Evolutionary conservation across 2,888 invertebrate genomes (phyloP).

Genomic region (Drosophila peninsularis): DNA sequence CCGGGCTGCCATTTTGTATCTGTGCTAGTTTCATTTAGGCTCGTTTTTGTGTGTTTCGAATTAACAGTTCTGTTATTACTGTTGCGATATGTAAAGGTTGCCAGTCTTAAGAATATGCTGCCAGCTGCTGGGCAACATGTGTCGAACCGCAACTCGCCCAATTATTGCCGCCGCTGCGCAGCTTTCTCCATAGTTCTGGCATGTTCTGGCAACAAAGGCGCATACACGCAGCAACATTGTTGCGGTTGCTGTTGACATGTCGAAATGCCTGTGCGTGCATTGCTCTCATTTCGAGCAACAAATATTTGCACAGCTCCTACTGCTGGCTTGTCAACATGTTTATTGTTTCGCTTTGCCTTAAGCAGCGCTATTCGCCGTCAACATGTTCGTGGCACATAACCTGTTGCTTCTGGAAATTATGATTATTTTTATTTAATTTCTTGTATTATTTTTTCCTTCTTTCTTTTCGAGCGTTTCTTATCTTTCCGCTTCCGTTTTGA

Average conservation of each 20-base stretch:
- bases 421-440: conserved; percentile 20
- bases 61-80: conserved; percentile 42
- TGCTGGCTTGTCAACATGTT: conserved; percentile 36
- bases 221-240: conserved; percentile 65
- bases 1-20: conserved; percentile 60
- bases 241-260: conserved; percentile 62
- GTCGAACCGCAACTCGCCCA: conserved; percentile 29
- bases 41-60: background rate
- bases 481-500: conserved; percentile 43
- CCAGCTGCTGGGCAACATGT: conserved; percentile 13
- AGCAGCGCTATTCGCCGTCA: conserved; percentile 67
- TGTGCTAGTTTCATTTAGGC: conserved; percentile 52
- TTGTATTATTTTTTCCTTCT: conserved; percentile 19
- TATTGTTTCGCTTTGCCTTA: conserved; percentile 69
- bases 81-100: conserved; percentile 59
- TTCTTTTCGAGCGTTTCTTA: conserved; percentile 6
- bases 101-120: conserved; percentile 55
- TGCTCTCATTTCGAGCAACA: conserved; percentile 76
- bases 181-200: conserved; percentile 74
- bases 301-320: conserved; percentile 68
- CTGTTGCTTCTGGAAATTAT: conserved; percentile 49
- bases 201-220: conserved; percentile 50
- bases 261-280: conserved; percentile 75
- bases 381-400: conserved; percentile 43
- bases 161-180: conserved; percentile 50